Evolutionary conservation across 2,113 vertebrate genomes (phyloP).

Genomic region (Tetrao urogallus): DNA sequence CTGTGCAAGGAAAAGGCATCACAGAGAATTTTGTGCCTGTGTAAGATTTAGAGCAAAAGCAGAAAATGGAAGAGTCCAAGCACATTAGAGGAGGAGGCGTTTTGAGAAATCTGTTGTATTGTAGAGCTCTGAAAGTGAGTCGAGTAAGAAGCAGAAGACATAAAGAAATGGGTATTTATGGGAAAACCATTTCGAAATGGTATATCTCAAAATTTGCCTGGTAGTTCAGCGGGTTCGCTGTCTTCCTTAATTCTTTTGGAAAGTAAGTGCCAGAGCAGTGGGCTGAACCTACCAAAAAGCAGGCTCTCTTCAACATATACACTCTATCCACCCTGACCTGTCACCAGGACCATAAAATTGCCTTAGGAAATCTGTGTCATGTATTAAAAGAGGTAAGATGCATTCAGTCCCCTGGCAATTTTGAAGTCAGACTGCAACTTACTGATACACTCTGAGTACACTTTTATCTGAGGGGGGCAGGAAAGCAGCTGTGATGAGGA

Average conservation of each 20-base stretch:
- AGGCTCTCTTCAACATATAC: neutral
- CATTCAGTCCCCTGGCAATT: neutral
- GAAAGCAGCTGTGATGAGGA: neutral
- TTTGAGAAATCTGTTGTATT: neutral
- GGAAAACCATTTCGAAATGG: neutral
- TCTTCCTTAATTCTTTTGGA: neutral
- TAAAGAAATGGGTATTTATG: neutral
- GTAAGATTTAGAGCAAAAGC: neutral
- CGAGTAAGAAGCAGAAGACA: neutral
- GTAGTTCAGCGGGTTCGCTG: neutral
- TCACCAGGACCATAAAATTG: neutral
- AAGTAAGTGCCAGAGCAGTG: neutral
- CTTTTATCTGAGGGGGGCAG: neutral
- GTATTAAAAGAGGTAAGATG: neutral
- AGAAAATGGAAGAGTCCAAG: neutral
- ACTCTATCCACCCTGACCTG: neutral
- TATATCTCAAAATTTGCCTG: neutral
- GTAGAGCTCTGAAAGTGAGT: neutral
- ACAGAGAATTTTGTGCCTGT: neutral
- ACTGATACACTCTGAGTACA: neutral
- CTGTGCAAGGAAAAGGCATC: neutral
- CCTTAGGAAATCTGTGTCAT: neutral
- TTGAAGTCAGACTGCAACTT: neutral
- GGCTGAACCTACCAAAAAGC: neutral
- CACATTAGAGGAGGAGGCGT: neutral